Evolutionary conservation across 2,797 vertebrate genomes (phyloP).

Genomic region (Gallinago stenura): DNA sequence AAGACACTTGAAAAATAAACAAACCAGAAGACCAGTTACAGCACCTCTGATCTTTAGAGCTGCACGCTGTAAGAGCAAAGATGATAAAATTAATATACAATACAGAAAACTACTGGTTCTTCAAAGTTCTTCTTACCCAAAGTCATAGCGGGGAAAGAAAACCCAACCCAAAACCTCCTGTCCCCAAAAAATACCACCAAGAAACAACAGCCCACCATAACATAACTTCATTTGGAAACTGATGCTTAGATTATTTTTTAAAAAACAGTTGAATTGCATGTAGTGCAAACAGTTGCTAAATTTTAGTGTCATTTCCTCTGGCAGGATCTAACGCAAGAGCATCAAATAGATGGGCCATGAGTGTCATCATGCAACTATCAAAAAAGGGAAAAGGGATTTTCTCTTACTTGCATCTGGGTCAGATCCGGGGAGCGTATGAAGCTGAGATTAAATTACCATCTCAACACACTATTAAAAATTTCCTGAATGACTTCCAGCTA

Average conservation of each 20-base stretch:
- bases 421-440: slow-evolving; percentile 5
- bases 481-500: slow-evolving; percentile 51
- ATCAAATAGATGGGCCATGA: background rate
- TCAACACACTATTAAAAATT: slow-evolving; percentile 54
- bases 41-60: background rate
- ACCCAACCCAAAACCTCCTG: background rate
- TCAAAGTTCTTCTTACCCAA: background rate
- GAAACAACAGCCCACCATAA: background rate
- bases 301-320: background rate
- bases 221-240: background rate
- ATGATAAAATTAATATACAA: background rate
- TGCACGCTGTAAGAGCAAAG: background rate
- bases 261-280: background rate
- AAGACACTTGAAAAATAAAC: background rate
- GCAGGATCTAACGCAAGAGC: background rate
- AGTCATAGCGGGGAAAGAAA: background rate
- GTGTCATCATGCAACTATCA: background rate
- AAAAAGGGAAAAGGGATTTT: slow-evolving; percentile 33
- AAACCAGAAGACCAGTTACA: background rate
- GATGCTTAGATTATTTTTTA: background rate
- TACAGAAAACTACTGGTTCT: background rate
- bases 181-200: background rate
- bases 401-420: slow-evolving; percentile 33
- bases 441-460: slow-evolving; percentile 43
- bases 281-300: background rate